Conservation (phyloP, 2,797 vertebrate species). For the Thunnus albacares region DNA sequence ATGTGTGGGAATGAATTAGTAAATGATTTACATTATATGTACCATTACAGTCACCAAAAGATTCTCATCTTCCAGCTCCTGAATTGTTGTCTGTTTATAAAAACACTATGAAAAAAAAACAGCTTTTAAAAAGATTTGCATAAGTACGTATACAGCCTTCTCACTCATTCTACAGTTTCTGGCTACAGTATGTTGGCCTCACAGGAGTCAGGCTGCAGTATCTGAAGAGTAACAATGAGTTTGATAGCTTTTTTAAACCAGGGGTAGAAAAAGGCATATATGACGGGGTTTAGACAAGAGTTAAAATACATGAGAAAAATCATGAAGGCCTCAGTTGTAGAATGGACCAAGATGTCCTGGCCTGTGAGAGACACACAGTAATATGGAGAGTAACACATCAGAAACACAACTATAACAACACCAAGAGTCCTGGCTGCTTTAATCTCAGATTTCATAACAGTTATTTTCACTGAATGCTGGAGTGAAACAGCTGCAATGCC, state of each 20-base stretch:
- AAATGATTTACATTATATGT: too few relatives aligned
- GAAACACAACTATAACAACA: constrained; percentile 57
- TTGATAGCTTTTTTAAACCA: constrained; percentile 45
- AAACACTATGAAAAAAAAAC: too few relatives aligned
- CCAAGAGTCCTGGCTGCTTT: constrained; percentile 61
- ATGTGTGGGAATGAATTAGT: too few relatives aligned
- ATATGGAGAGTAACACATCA: constrained; percentile 63
- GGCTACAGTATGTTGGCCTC: constrained; percentile 9
- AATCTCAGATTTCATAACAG: constrained; percentile 39
- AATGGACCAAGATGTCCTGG: neutral
- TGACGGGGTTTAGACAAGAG: constrained; percentile 61
- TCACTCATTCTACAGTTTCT: too few relatives aligned
- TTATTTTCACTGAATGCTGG: neutral
- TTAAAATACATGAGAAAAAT: constrained; percentile 62
- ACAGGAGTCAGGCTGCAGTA: constrained; percentile 26
- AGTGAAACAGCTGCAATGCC: neutral
- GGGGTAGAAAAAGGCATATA: constrained; percentile 50
- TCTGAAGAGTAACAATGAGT: constrained; percentile 35
- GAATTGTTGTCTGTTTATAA: too few relatives aligned
- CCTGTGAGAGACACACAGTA: constrained; percentile 32
- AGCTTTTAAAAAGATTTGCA: too few relatives aligned
- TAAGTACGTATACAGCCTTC: too few relatives aligned
- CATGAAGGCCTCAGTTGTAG: neutral
- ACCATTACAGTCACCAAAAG: too few relatives aligned
- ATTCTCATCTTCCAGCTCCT: too few relatives aligned